phyloP scores from a whole-genome alignment of 2,888 invertebrate genomes.

The Habroteleia sp. region DNA sequence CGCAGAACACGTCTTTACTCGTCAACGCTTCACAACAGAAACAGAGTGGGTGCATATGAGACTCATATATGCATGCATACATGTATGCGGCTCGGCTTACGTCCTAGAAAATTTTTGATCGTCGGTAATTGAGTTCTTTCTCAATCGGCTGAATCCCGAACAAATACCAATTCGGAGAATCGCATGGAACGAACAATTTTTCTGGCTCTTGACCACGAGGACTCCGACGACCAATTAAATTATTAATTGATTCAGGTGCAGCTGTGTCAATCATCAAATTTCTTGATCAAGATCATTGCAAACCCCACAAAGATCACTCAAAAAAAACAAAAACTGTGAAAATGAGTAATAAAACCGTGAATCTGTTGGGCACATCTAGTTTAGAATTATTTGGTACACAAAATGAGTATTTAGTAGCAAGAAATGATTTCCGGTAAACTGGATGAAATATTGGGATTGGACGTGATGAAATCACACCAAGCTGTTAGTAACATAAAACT shows the following conservation, averaged over 20 bases:
- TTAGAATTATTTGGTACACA: neutral
- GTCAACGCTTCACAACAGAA: no score
- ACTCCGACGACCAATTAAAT: conserved; percentile 4
- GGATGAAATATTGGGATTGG: neutral
- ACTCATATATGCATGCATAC: no score
- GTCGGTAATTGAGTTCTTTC: no score
- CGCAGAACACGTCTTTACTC: no score
- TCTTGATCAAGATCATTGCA: neutral
- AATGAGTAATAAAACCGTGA: conserved; percentile 1
- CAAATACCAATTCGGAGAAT: no score
- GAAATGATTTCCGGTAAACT: neutral
- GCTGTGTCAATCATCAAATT: conserved; percentile 7
- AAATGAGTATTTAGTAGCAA: conserved; percentile 1
- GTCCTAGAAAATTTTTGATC: no score
- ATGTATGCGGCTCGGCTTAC: no score
- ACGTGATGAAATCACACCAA: no score
- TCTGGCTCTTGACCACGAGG: conserved; percentile 17
- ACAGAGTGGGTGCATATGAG: no score
- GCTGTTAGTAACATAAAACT: no score
- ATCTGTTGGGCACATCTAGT: neutral
- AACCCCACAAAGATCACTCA: neutral
- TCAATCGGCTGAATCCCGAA: no score
- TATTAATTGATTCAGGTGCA: neutral
- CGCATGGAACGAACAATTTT: neutral
- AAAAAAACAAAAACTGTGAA: no score